Percentiles rank a stretch among this genome's conserved stretches.
These are phyloP conservation scores for Patella depressa DNA, from an alignment of 2,888 invertebrate genomes.

Conservation along the genomic window DNA sequence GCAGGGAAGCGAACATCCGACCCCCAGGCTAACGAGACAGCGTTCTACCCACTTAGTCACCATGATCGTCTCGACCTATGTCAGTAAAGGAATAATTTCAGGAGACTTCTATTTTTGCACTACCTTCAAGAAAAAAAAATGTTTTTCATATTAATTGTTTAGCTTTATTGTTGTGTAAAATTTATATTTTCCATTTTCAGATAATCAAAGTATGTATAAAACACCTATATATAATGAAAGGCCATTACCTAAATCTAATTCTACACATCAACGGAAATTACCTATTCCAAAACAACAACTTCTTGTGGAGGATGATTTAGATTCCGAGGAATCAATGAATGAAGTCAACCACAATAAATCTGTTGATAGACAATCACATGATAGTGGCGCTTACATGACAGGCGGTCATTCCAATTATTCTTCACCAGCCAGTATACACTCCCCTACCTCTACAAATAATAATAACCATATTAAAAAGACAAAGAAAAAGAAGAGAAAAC, in stretches of 20 bases:
- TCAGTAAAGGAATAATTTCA: too few relatives aligned
- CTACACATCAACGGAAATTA: not conserved
- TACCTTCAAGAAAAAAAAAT: too few relatives aligned
- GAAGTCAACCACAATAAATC: constrained; percentile 41
- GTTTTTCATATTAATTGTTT: too few relatives aligned
- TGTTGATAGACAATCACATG: constrained; percentile 9
- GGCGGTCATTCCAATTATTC: constrained; percentile 16
- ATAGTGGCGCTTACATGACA: constrained; percentile 22
- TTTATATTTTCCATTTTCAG: not conserved
- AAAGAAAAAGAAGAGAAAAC: constrained; percentile 33
- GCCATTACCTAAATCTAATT: not conserved
- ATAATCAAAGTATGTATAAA: not conserved
- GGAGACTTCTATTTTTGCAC: too few relatives aligned
- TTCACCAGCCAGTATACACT: constrained; percentile 18
- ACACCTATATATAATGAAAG: not conserved
- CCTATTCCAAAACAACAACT: constrained; percentile 4
- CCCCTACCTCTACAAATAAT: not conserved
- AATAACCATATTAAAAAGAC: constrained; percentile 42
- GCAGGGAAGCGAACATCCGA: too few relatives aligned
- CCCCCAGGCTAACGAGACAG: too few relatives aligned
- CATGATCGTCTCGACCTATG: too few relatives aligned
- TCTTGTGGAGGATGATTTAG: constrained; percentile 48
- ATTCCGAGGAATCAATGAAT: constrained; percentile 54
- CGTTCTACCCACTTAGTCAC: too few relatives aligned
- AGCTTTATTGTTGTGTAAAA: too few relatives aligned